Conservation (phyloP, 2,113 vertebrate species). For the Atherinomorus stipes region DNA sequence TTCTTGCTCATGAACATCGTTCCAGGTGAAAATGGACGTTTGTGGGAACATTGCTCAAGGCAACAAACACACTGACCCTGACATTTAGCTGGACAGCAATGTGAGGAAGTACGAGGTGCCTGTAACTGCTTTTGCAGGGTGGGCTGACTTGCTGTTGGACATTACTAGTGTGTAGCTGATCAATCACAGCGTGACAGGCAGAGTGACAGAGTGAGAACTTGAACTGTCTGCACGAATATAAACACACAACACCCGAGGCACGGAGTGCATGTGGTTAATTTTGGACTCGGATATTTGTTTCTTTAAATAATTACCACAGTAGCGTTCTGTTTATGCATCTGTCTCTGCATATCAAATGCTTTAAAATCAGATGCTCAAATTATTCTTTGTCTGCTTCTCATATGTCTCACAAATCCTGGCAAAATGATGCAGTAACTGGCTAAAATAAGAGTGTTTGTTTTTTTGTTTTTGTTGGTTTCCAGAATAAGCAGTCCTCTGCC, state of each 20-base stretch:
- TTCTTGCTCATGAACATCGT: conserved; percentile 59
- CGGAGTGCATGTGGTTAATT: conserved; percentile 25
- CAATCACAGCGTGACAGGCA: conserved; percentile 40
- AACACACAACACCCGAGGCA: conserved; percentile 33
- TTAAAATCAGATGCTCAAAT: conserved; percentile 32
- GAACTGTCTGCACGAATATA: conserved; percentile 37
- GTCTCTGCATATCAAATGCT: conserved; percentile 15
- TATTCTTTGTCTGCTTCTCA: conserved; percentile 1
- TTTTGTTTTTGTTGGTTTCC: not conserved
- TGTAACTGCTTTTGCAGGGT: conserved; percentile 44
- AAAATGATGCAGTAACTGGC: not conserved
- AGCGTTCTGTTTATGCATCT: conserved; percentile 19
- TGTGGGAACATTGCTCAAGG: conserved; percentile 40
- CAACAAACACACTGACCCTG: conserved; percentile 45
- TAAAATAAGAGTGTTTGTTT: conserved; percentile 22
- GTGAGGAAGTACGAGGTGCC: conserved; percentile 23
- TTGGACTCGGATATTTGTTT: conserved; percentile 31
- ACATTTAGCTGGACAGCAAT: conserved; percentile 59
- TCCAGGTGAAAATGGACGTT: conserved; percentile 59
- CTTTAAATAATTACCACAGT: conserved; percentile 52
- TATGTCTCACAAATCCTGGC: not conserved
- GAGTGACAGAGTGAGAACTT: conserved; percentile 48
- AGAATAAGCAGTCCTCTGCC: conserved; percentile 15
- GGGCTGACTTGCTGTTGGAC: conserved; percentile 31
- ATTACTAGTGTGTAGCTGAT: conserved; percentile 45